Evolutionary conservation across 2,888 invertebrate genomes (phyloP).

Genomic region (Priocnemis perturbator): DNA sequence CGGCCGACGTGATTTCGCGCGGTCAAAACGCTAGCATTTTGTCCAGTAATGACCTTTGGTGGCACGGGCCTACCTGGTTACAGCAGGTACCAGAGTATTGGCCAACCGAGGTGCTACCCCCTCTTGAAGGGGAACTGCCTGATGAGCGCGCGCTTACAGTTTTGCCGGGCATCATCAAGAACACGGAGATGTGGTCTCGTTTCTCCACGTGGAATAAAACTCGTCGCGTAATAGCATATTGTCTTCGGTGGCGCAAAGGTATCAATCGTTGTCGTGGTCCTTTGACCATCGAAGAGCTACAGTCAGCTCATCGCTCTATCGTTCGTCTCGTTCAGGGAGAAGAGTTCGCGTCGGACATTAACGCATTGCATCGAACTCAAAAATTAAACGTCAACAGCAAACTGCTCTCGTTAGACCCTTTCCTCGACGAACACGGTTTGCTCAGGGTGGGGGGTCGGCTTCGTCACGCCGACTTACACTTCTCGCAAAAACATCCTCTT

Average conservation of each 20-base stretch:
- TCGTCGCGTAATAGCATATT: neutral
- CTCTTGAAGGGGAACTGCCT: neutral
- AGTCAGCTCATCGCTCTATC: neutral
- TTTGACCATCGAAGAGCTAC: neutral
- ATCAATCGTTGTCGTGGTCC: neutral
- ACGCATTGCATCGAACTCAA: neutral
- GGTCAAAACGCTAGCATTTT: constrained; percentile 8
- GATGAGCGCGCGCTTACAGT: neutral
- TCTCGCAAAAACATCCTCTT: constrained; percentile 31
- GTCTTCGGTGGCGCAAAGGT: neutral
- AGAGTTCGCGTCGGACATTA: neutral
- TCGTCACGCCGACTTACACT: constrained; percentile 20
- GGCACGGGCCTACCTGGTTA: neutral
- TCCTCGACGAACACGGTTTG: constrained; percentile 13
- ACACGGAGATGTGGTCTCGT: neutral
- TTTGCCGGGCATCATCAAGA: neutral
- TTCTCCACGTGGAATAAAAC: neutral
- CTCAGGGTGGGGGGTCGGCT: constrained; percentile 39
- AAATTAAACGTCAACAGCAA: neutral
- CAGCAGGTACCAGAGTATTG: neutral
- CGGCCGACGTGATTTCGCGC: constrained; percentile 7
- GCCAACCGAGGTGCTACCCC: neutral
- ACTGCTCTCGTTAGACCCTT: neutral
- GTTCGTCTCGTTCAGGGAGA: neutral
- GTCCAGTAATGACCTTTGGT: constrained; percentile 9